Evolutionary conservation across 2,113 vertebrate species (phyloP).

Genomic region (Dolichallabes microphthalmus): DNA sequence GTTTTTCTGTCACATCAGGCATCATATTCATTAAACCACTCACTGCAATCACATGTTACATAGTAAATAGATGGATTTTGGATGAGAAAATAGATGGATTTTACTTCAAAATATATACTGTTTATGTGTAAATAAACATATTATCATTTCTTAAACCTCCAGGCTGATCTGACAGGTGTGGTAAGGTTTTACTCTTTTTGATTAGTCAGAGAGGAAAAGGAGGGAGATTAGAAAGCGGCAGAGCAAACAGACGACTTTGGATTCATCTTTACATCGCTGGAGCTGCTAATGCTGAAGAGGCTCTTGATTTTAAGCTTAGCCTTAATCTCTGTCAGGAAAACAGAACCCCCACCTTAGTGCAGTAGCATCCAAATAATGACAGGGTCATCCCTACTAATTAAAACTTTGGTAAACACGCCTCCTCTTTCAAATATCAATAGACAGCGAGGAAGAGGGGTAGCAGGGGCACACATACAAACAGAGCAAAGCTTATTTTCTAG

Average conservation of each 20-base stretch:
- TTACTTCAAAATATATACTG: background rate
- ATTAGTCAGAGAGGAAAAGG: constrained; percentile 46
- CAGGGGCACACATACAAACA: constrained; percentile 68
- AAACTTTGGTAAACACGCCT: constrained; percentile 95
- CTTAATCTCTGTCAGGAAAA: constrained; percentile 89
- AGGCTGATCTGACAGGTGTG: constrained; percentile 13
- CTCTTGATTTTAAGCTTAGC: constrained; percentile 77
- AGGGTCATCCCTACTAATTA: constrained; percentile 95
- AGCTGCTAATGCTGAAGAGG: constrained; percentile 73
- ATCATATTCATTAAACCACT: background rate
- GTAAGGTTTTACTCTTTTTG: constrained; percentile 16
- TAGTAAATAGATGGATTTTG: too few relatives aligned
- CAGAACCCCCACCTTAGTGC: constrained; percentile 70
- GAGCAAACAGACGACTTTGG: constrained; percentile 62
- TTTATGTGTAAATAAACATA: constrained; percentile 1
- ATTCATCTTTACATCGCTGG: constrained; percentile 65
- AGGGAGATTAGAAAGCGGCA: constrained; percentile 53
- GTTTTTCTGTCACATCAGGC: background rate
- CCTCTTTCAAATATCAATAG: constrained; percentile 81
- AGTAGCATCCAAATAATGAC: constrained; percentile 80
- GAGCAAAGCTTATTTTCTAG: constrained; percentile 79
- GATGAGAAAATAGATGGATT: background rate
- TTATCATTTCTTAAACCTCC: constrained; percentile 5
- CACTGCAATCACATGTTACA: background rate
- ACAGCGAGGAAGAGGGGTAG: constrained; percentile 59